Percentiles rank a stretch among this genome's conserved stretches.
Conservation (phyloP, 2,888 invertebrate genomes). For the Gymnoscelis rufifasciata region DNA sequence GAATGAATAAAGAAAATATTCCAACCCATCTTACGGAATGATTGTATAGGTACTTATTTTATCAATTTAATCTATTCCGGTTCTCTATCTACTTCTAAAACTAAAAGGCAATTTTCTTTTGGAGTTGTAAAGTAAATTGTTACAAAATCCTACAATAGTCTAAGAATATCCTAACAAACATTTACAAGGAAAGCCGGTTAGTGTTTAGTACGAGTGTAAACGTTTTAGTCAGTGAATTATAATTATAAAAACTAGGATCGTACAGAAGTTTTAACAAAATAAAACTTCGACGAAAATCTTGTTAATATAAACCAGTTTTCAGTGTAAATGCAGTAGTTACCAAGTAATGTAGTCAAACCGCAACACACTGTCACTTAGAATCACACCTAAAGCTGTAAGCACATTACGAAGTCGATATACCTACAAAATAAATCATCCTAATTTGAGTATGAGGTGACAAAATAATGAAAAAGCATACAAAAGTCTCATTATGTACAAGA, state of each 20-base stretch:
- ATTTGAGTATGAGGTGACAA: constrained; percentile 34
- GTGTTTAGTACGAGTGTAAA: no score
- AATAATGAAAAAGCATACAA: constrained; percentile 44
- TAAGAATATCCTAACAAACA: constrained; percentile 2
- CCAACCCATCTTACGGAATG: constrained; percentile 6
- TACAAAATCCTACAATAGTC: constrained; percentile 3
- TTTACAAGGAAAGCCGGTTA: constrained; percentile 5
- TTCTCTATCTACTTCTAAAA: constrained; percentile 13
- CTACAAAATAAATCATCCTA: constrained; percentile 20
- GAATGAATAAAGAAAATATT: no score
- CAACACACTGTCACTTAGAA: constrained; percentile 22
- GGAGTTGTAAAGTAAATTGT: background rate
- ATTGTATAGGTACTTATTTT: constrained; percentile 8
- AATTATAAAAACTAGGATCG: background rate
- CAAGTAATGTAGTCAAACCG: constrained; percentile 2
- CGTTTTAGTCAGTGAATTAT: background rate
- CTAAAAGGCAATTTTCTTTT: constrained; percentile 15
- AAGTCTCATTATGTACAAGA: constrained; percentile 54
- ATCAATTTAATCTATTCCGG: constrained; percentile 10
- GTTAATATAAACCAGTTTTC: background rate
- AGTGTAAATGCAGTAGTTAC: constrained; percentile 1
- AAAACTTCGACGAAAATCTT: background rate
- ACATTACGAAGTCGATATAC: constrained; percentile 23
- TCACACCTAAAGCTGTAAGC: constrained; percentile 39
- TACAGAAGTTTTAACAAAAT: background rate